phyloP scores from a whole-genome alignment of 2,797 vertebrate species.

The Ibycter americanus region DNA sequence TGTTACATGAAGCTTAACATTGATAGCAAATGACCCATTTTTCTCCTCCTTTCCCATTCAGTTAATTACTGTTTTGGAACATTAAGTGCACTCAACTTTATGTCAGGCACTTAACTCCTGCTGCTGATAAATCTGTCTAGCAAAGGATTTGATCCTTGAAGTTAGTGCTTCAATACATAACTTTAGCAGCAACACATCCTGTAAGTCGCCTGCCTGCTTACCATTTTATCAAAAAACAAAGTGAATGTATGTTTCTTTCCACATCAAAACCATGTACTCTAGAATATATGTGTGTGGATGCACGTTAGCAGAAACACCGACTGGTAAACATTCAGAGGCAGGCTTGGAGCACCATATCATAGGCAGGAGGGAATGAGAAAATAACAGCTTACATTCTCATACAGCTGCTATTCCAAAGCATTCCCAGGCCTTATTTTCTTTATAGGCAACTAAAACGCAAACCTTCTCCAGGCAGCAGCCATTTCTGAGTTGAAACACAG shows the following conservation, averaged over 20 bases:
- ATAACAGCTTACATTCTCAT: not conserved
- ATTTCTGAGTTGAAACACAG: not conserved
- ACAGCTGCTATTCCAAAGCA: not conserved
- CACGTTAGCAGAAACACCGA: not conserved
- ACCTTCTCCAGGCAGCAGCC: not conserved
- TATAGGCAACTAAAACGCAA: not conserved
- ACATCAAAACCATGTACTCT: not conserved
- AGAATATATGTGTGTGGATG: not conserved
- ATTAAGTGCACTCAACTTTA: slow-evolving; percentile 48
- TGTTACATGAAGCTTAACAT: not conserved
- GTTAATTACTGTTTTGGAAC: slow-evolving; percentile 62
- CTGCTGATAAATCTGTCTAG: slow-evolving; percentile 23
- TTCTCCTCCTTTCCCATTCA: slow-evolving; percentile 39
- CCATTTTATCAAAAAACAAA: not conserved
- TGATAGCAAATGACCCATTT: not conserved
- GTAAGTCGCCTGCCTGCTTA: not conserved
- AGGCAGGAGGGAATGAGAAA: not conserved
- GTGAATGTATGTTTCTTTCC: not conserved
- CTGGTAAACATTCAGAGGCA: not conserved
- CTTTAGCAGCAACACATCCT: not conserved
- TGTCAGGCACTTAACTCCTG: slow-evolving; percentile 43
- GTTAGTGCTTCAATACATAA: not conserved
- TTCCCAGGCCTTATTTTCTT: not conserved
- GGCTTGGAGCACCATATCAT: not conserved
- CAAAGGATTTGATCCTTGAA: not conserved